Base-by-base conservation (phyloP, 2,113 vertebrate genomes). In the Prolemur simus region DNA sequence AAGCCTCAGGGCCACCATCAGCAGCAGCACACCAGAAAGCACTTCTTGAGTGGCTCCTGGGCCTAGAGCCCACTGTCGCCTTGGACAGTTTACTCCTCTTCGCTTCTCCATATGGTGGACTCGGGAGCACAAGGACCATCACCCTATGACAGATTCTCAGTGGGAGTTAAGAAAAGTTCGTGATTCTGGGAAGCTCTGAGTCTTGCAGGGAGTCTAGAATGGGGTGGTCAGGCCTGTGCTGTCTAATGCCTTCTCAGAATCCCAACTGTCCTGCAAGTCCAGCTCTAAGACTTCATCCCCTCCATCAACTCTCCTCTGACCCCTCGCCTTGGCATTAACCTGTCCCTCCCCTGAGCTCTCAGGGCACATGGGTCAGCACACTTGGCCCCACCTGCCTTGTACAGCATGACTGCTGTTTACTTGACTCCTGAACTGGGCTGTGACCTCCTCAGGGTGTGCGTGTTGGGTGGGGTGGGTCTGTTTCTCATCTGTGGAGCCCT, bases 391-490 rank as follows among this genome's bases (percentile, higher is more conserved):
- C 37, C 39, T 10, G 32, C 29, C 47, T 76, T 27, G 17, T 12
- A 49, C 42, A 63, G 12, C 42, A 60, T 6, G 4, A n/a, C 10
- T 39, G 0, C 0, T n/a, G 42, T 74, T 25, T 25, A 42, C 58
- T 34, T 87, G 92, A 39, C 73, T 39, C 56, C 20, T 42, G 42
- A 20, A 3, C 25, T 37, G 32, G 17, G 17, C 69, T 66, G 69
- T 66, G 63, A 32, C 39, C 47, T 60, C n/a, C 23, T 21, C 4
- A 6, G 21, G 14, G 39, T 37, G 23, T 87, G 39, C 52, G 42
- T 37, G 9, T n/a, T 1, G 1, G 25, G 3, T 1, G 6, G 14
- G 25, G 27, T 3, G 23, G 21, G 14, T 9, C 18, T 4, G 32
- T 18, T 23, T 10, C 25, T 45, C 34, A 58, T 45, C 69, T 32